phyloP scores from a whole-genome alignment of 2,113 vertebrate species.

The Coracopsis vasa region DNA sequence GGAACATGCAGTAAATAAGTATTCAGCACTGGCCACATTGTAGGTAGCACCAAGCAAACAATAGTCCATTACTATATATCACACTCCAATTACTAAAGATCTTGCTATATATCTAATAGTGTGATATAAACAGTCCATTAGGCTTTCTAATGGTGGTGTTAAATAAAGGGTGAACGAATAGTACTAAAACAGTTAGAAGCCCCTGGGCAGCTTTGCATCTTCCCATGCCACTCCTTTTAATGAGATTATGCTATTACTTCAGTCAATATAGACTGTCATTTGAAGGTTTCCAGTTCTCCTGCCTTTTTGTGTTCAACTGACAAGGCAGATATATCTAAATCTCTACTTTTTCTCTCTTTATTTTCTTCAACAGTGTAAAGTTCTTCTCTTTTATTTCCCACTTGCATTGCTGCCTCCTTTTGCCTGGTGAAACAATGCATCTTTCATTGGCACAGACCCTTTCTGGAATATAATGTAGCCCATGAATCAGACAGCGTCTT shows the following conservation, averaged over 20 bases:
- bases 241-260: background rate
- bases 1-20: background rate
- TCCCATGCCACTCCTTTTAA: background rate
- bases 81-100: slow-evolving; percentile 35
- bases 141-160: slow-evolving; percentile 40
- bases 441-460: background rate
- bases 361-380: background rate
- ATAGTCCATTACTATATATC: slow-evolving; percentile 13
- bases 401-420: background rate
- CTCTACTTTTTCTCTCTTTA: background rate
- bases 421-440: background rate
- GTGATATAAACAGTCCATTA: slow-evolving; percentile 59
- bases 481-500: background rate
- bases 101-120: slow-evolving; percentile 18
- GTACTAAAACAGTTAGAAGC: background rate
- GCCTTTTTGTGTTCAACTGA: background rate
- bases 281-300: background rate
- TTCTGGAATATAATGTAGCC: background rate
- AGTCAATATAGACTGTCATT: background rate
- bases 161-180: slow-evolving; percentile 47
- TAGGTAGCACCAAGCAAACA: background rate
- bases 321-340: background rate
- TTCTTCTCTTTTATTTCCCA: background rate
- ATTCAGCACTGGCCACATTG: background rate
- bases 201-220: slow-evolving; percentile 34